Conservation (phyloP, 2,888 invertebrate genomes). For the Ypsolopha sequella region DNA sequence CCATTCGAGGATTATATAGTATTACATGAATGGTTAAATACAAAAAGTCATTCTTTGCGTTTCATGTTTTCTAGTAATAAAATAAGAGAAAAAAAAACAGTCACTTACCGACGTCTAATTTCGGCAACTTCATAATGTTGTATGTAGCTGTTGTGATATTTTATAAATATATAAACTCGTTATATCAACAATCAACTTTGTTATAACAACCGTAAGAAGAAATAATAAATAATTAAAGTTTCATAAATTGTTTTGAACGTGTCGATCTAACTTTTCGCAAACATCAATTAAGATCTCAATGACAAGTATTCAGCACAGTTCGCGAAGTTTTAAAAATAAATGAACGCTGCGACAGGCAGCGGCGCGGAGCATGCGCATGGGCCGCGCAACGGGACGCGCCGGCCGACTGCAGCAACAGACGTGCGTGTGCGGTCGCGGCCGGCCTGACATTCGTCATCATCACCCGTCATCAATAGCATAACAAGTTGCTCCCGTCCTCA, state of each 20-base stretch:
- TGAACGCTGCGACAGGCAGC: not conserved
- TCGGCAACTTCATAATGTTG: slow-evolving; percentile 43
- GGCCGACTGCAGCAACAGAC: not conserved
- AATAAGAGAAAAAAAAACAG: not conserved
- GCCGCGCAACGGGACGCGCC: not conserved
- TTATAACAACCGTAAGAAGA: too few species aligned
- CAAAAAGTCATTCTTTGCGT: not conserved
- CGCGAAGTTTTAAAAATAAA: too few species aligned
- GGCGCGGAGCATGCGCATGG: not conserved
- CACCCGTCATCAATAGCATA: not conserved
- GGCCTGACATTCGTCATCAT: not conserved
- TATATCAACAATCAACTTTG: too few species aligned
- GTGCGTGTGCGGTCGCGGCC: too few species aligned
- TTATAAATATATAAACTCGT: not conserved
- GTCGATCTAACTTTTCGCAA: too few species aligned
- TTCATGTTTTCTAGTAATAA: not conserved
- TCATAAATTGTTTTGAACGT: too few species aligned
- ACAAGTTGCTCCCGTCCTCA: not conserved
- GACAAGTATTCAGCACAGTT: too few species aligned
- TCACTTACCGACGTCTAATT: slow-evolving; percentile 47
- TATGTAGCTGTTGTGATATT: slow-evolving; percentile 10
- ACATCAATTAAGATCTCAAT: too few species aligned
- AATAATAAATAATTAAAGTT: too few species aligned
- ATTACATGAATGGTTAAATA: too few species aligned
- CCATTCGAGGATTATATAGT: too few species aligned